phyloP scores from a whole-genome alignment of 2,797 vertebrate species.

The Acipenser oxyrinchus region DNA sequence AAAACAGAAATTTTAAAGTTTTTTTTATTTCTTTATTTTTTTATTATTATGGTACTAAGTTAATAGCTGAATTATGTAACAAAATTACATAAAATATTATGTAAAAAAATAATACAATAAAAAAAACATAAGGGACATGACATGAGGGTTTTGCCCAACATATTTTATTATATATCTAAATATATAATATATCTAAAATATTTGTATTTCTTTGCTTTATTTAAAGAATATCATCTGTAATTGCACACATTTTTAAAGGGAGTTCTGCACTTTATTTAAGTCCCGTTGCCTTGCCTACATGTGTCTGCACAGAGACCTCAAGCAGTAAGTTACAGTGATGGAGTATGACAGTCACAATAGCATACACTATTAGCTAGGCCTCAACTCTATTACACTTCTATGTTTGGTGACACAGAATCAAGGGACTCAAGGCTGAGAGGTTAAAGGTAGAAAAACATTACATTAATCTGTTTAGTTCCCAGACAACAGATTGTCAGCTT shows the following conservation, averaged over 20 bases:
- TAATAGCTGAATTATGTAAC: no score
- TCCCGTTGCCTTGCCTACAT: constrained; percentile 28
- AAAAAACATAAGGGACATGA: no score
- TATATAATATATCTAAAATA: no score
- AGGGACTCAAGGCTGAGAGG: constrained; percentile 74
- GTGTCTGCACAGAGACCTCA: constrained; percentile 57
- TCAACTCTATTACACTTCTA: constrained; percentile 73
- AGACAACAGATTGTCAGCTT: constrained; percentile 51
- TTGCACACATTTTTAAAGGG: background rate
- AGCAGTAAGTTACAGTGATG: constrained; percentile 77
- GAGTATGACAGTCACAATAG: constrained; percentile 79
- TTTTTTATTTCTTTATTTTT: no score
- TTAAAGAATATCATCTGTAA: no score
- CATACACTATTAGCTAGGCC: constrained; percentile 72
- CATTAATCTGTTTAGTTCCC: constrained; percentile 71
- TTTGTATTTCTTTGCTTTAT: no score
- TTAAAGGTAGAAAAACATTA: constrained; percentile 80
- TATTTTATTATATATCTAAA: no score
- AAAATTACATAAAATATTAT: no score
- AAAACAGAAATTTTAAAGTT: no score
- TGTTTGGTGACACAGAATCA: constrained; percentile 72
- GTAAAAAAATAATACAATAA: no score
- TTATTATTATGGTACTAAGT: no score
- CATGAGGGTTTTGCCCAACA: no score
- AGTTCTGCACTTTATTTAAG: constrained; percentile 3